Evolutionary conservation across 2,113 vertebrate genomes (phyloP), one percentile per base, ranked within the genome.

Genomic region (Crotophaga sulcirostris): DNA sequence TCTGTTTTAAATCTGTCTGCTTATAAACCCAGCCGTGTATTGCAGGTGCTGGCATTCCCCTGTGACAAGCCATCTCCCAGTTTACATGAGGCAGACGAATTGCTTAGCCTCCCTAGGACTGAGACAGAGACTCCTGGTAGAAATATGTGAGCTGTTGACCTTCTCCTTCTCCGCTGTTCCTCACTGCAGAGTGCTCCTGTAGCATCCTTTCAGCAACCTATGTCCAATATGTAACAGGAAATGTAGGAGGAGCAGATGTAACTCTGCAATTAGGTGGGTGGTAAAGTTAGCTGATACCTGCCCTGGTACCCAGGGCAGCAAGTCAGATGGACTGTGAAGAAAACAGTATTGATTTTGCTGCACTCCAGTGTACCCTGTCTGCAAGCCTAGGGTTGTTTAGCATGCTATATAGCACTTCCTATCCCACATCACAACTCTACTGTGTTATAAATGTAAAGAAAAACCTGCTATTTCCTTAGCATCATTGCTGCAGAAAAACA

Each of bases 161-260:
- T 49, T 23, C 29, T 74, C 38, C 28, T 68, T 79, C 64, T 76
- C 4, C 29, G 24, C 15, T 21, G 13, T 7, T 59, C 14, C 40
- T 79, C 21, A 14, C 18, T 4, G 2, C 6, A 24, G 59, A 10
- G 25, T 54, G 23, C 9, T 76, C 12, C 13, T 15, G 8, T 11
- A 2, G 21, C 4, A 4, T 17, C 31, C 40, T 54, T 20, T 14
- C 38, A 55, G 25, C 29, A 21, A 13, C 4, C 3, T 20, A 14
- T 2, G 20, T 49, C 42, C 40, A 1, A 0, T 31, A 23, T 0
- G 0, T 14, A 34, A 18, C 2, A 19, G 40, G 40, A 87, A 47
- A 79, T 3, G 9, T 1, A 52, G 36, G 36, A 73, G 36, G 21
- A 82, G 66, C 60, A 24, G 54, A 17, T 7, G 2, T 13, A 85